phyloP scores from a whole-genome alignment of 2,888 invertebrate species.

The Ectemnius continuus region DNA sequence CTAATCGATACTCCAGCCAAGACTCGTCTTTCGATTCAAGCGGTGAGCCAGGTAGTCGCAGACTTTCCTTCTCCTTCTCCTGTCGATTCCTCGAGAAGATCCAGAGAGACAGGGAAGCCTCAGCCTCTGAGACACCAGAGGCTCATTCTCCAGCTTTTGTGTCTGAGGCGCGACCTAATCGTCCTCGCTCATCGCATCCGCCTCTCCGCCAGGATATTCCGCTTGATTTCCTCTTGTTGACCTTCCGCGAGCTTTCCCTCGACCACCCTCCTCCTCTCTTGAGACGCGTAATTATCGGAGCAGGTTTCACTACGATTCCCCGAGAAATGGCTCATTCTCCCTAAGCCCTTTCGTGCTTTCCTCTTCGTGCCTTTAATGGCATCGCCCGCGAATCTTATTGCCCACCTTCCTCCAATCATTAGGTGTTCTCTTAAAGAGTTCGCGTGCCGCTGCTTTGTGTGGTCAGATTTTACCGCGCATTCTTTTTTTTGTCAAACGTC shows the following conservation, averaged over 20 bases:
- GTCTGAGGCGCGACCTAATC: conserved; percentile 48
- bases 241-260: conserved; percentile 32
- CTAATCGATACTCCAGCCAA: conserved; percentile 62
- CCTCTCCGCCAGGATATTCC: conserved; percentile 32
- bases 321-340: conserved; percentile 18
- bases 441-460: neutral
- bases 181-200: conserved; percentile 28
- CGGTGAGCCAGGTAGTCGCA: conserved; percentile 10
- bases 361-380: neutral
- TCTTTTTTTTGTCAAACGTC: neutral
- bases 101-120: conserved; percentile 9
- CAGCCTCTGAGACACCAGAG: conserved; percentile 6
- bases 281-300: conserved; percentile 54
- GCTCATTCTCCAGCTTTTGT: conserved; percentile 37
- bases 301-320: conserved; percentile 19
- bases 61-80: conserved; percentile 14
- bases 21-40: conserved; percentile 59
- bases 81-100: conserved; percentile 15
- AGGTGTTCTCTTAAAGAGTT: neutral
- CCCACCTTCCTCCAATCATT: neutral
- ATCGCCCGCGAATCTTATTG: neutral
- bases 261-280: conserved; percentile 7
- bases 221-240: conserved; percentile 48
- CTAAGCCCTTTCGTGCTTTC: neutral
- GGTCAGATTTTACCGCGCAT: neutral